Conservation (phyloP, 1,140 invertebrate species). For the Drosophila ananassae region DNA sequence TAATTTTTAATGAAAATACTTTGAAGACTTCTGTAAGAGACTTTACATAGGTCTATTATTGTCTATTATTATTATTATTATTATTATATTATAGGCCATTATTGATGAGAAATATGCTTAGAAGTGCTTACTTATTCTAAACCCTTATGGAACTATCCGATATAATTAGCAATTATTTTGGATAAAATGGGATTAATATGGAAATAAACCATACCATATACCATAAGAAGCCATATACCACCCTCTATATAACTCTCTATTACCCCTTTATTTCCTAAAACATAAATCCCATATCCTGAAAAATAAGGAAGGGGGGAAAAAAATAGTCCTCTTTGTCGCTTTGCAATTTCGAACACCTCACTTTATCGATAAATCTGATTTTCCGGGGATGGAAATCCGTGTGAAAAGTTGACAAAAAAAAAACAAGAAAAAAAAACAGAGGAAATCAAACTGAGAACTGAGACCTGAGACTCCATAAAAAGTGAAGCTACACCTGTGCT, state of each 20-base stretch:
- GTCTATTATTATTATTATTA: too few relatives aligned
- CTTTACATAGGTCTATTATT: too few relatives aligned
- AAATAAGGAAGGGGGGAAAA: too few relatives aligned
- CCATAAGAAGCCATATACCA: too few relatives aligned
- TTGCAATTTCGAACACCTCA: background rate
- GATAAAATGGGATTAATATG: background rate
- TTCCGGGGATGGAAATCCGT: slow-evolving; percentile 5
- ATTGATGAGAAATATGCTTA: background rate
- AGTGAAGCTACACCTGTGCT: slow-evolving; percentile 39
- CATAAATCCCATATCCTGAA: too few relatives aligned
- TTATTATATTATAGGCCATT: background rate
- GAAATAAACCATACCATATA: too few relatives aligned
- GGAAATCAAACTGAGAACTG: slow-evolving; percentile 32
- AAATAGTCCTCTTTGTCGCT: too few relatives aligned
- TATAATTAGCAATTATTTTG: background rate
- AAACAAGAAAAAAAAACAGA: background rate
- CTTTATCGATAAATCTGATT: slow-evolving; percentile 23
- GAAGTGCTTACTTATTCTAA: background rate
- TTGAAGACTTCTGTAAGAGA: too few relatives aligned
- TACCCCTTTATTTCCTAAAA: too few relatives aligned
- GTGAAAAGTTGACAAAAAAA: slow-evolving; percentile 28
- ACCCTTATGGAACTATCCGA: background rate
- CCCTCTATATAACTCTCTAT: too few relatives aligned
- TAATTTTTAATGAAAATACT: too few relatives aligned
- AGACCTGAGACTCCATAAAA: slow-evolving; percentile 31